Evolutionary conservation across 2,113 vertebrate species (phyloP).

Genomic region (Corythornis vintsioides): DNA sequence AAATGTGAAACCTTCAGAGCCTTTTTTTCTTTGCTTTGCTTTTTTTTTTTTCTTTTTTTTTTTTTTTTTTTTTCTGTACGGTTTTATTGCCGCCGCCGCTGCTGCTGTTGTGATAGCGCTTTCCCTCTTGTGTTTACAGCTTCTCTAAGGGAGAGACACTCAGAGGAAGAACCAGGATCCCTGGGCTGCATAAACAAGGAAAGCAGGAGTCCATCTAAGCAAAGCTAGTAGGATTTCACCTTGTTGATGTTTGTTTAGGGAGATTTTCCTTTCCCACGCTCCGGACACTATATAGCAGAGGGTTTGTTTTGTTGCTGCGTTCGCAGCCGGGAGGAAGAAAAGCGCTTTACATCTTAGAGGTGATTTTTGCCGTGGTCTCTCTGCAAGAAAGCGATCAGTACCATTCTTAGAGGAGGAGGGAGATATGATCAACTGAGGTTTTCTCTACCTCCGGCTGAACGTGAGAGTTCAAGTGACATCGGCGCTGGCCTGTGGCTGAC

Average conservation of each 20-base stretch:
- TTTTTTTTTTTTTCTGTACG: neutral
- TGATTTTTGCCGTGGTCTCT: neutral
- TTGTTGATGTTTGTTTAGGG: slow-evolving; percentile 53
- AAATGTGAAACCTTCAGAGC: neutral
- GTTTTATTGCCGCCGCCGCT: slow-evolving; percentile 22
- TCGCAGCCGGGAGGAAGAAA: neutral
- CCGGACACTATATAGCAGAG: neutral
- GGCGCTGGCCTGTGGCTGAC: slow-evolving; percentile 44
- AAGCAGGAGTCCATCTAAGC: neutral
- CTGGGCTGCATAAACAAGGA: slow-evolving; percentile 25
- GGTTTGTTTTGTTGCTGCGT: neutral
- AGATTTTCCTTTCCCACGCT: neutral
- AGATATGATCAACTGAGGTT: slow-evolving; percentile 39
- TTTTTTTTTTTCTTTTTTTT: neutral
- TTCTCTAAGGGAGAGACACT: slow-evolving; percentile 27
- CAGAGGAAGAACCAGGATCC: slow-evolving; percentile 28
- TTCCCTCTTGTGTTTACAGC: slow-evolving; percentile 63
- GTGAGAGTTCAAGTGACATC: slow-evolving; percentile 53
- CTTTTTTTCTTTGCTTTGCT: neutral
- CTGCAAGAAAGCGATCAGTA: neutral
- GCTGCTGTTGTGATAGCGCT: slow-evolving; percentile 27
- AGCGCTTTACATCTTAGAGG: neutral
- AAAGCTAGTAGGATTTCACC: slow-evolving; percentile 41
- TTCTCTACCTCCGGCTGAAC: slow-evolving; percentile 36
- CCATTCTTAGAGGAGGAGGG: neutral